phyloP scores from a whole-genome alignment of 2,113 vertebrate genomes.

The Oreochromis tanganicae region DNA sequence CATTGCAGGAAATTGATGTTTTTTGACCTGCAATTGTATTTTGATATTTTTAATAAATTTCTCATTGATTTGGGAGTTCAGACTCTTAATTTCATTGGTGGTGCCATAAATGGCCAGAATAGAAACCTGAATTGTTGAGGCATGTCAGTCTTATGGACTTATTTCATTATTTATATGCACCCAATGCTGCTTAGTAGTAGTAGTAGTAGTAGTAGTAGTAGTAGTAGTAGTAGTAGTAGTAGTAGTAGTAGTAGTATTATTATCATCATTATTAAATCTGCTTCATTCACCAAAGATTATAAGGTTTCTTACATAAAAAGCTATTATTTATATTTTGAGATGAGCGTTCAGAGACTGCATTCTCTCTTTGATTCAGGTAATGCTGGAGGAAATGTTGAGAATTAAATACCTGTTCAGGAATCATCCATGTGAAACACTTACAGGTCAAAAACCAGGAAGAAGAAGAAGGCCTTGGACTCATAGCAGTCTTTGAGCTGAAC shows the following conservation, averaged over 20 bases:
- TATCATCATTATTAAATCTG: too few relatives aligned
- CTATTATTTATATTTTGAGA: background rate
- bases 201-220: too few relatives aligned
- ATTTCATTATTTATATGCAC: background rate
- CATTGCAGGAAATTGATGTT: background rate
- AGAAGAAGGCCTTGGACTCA: slow-evolving; percentile 86
- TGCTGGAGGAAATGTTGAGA: background rate
- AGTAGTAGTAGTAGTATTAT: too few relatives aligned
- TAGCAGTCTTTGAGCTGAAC: slow-evolving; percentile 96
- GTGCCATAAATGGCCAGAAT: background rate
- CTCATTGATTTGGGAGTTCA: background rate
- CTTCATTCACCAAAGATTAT: background rate
- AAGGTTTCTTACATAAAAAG: background rate
- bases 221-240: too few relatives aligned
- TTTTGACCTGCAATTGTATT: background rate
- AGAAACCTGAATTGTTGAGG: background rate
- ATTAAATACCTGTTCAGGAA: background rate
- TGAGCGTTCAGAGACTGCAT: background rate
- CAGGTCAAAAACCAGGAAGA: slow-evolving; percentile 97
- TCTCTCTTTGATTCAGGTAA: background rate
- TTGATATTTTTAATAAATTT: background rate
- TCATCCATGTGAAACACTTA: slow-evolving; percentile 70
- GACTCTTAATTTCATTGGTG: background rate
- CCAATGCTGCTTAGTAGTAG: background rate
- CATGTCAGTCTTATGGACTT: background rate